Evolutionary conservation across 23 tunicate genomes (phyloP).

Genomic region (Ciona savignyi): DNA sequence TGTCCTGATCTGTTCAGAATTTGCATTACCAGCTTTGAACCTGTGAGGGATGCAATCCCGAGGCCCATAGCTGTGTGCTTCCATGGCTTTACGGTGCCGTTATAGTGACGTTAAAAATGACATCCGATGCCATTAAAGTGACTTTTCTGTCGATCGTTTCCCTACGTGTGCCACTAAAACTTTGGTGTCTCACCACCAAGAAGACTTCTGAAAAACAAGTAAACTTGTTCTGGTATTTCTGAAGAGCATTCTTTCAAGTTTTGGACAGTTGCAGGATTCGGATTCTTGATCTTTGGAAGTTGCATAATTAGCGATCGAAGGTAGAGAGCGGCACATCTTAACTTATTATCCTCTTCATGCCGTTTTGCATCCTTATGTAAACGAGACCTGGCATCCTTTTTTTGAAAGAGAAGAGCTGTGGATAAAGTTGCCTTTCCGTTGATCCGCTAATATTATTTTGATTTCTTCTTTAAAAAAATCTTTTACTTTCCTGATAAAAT

Average conservation of each 20-base stretch:
- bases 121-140: conserved; percentile 6
- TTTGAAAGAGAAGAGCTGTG: background rate
- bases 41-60: conserved; percentile 3
- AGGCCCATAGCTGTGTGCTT: background rate
- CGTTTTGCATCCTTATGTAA: background rate
- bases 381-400: background rate
- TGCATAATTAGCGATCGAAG: background rate
- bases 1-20: conserved; percentile 3
- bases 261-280: background rate
- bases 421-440: background rate
- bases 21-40: conserved; percentile 4
- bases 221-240: background rate
- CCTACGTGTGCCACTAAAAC: background rate
- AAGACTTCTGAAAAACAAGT: background rate
- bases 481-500: background rate
- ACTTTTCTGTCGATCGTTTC: conserved; percentile 1
- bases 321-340: conserved; percentile 5
- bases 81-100: conserved; percentile 3
- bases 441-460: background rate
- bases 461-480: background rate
- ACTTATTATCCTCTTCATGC: background rate
- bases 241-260: too few relatives aligned
- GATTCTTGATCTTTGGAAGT: background rate
- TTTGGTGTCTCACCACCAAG: background rate
- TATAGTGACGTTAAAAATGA: background rate